Conservation (phyloP, 2,888 invertebrate species). For the Amblyteles armatorius region DNA sequence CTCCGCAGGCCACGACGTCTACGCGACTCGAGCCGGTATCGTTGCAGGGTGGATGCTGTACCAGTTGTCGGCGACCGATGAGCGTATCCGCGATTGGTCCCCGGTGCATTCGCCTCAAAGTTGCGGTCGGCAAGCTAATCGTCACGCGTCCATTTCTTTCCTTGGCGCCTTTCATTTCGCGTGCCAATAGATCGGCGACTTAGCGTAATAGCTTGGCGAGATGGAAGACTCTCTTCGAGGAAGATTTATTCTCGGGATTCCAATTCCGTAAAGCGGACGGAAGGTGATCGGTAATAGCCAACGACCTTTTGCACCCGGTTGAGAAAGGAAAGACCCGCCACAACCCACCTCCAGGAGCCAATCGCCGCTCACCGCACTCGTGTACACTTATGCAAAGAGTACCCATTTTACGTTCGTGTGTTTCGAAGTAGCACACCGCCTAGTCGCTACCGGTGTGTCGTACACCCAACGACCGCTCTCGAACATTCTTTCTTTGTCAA, state of each 20-base stretch:
- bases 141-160: background rate
- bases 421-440: constrained; percentile 44
- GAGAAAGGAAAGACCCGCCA: background rate
- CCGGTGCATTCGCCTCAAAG: background rate
- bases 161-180: background rate
- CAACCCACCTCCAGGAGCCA: background rate
- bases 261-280: background rate
- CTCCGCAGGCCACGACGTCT: constrained; percentile 40
- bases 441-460: constrained; percentile 32
- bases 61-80: background rate
- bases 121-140: background rate
- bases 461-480: constrained; percentile 40
- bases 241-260: background rate
- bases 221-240: background rate
- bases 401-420: constrained; percentile 42
- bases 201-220: background rate
- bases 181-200: background rate
- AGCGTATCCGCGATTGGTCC: background rate
- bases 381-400: constrained; percentile 5
- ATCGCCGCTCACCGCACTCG: background rate
- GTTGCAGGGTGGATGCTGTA: background rate
- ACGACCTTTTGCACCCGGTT: background rate
- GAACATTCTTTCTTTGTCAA: constrained; percentile 45
- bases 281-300: constrained; percentile 7
- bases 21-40: constrained; percentile 9